A percentile compares a stretch with the other conserved stretches of the same genome.
phyloP scores from a whole-genome alignment of 2,113 vertebrate species.

The Pithys albifrons region DNA sequence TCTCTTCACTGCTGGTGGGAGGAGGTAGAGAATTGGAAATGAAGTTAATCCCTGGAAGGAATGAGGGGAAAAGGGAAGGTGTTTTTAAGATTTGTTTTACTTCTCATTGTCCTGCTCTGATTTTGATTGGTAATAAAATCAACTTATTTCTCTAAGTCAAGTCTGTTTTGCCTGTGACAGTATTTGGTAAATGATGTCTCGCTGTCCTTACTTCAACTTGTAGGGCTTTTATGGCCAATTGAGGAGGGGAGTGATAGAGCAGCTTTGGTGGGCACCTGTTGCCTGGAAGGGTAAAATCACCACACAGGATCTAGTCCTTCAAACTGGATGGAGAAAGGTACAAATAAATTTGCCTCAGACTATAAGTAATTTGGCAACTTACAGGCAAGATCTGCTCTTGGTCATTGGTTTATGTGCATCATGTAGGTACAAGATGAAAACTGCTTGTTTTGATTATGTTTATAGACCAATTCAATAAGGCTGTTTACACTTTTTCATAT shows the following conservation, averaged over 20 bases:
- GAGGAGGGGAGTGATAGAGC: background rate
- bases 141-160: background rate
- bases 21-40: background rate
- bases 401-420: background rate
- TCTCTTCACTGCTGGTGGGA: background rate
- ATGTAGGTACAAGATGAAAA: background rate
- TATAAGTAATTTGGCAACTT: background rate
- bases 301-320: background rate
- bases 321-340: background rate
- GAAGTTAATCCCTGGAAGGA: background rate
- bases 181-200: no score
- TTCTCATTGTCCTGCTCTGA: background rate
- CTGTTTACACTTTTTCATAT: background rate
- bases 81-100: background rate
- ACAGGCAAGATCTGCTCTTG: background rate
- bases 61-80: background rate
- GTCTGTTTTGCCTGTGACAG: background rate
- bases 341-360: background rate
- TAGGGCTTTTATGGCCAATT: background rate
- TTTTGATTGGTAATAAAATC: background rate
- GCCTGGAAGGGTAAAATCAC: background rate
- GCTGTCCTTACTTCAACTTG: no score
- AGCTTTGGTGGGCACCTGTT: background rate
- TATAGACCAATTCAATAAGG: background rate
- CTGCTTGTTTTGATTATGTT: background rate